Conservation (phyloP, 2,888 invertebrate genomes). For the Tuta absoluta region DNA sequence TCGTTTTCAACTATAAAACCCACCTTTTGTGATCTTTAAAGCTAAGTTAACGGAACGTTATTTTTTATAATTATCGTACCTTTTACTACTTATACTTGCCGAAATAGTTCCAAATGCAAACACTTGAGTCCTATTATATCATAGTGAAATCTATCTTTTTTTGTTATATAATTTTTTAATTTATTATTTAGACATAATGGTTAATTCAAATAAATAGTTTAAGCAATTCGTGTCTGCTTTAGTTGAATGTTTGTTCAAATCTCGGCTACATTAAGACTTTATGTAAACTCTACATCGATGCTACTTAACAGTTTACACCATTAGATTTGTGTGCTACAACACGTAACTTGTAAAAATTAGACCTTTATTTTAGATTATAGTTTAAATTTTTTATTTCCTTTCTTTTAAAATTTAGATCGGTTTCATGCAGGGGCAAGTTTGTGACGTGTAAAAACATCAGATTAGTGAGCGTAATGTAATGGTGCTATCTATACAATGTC, state of each 20-base stretch:
- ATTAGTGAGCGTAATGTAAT: conserved; percentile 18
- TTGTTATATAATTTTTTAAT: conserved; percentile 77
- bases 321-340: conserved; percentile 6
- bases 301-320: conserved; percentile 17
- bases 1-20: conserved; percentile 59
- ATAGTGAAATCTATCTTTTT: conserved; percentile 77
- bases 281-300: conserved; percentile 22
- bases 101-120: conserved; percentile 81
- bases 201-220: conserved; percentile 67
- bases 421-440: conserved; percentile 48
- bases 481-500: conserved; percentile 42
- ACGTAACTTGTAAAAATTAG: conserved; percentile 29
- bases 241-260: conserved; percentile 53
- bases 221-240: conserved; percentile 64
- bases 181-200: conserved; percentile 71
- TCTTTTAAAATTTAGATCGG: conserved; percentile 45
- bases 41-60: conserved; percentile 71
- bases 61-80: conserved; percentile 65
- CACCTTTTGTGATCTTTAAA: conserved; percentile 78
- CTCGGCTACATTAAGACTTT: conserved; percentile 42
- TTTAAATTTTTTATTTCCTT: conserved; percentile 45
- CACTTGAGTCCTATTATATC: conserved; percentile 80
- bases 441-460: conserved; percentile 28
- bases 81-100: conserved; percentile 70
- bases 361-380: conserved; percentile 42